Percentiles rank a stretch among this genome's conserved stretches.
phyloP scores from a whole-genome alignment of 2,888 invertebrate species.

The Fissipunctia ypsillon region DNA sequence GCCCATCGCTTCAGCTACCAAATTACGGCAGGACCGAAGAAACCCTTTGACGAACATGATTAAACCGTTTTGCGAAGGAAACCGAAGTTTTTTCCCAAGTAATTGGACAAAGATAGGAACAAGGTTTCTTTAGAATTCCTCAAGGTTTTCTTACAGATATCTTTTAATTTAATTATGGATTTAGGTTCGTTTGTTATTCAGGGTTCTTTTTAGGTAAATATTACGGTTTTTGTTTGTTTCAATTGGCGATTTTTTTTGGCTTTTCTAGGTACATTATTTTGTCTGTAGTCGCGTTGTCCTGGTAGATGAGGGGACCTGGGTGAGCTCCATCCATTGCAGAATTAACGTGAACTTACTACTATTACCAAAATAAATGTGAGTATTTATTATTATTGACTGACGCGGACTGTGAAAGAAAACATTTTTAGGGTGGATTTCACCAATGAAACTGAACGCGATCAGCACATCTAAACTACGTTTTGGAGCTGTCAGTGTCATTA shows the following conservation, averaged over 20 bases:
- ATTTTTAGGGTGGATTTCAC: too few species aligned
- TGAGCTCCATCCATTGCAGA: too few species aligned
- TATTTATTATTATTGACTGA: too few species aligned
- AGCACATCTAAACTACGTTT: too few species aligned
- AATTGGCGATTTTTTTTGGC: background rate
- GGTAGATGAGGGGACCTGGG: background rate
- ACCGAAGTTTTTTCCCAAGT: slow-evolving; percentile 65
- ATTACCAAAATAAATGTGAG: too few species aligned
- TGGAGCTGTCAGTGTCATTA: too few species aligned
- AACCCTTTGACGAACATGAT: slow-evolving; percentile 74
- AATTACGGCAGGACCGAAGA: slow-evolving; percentile 47
- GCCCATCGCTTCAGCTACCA: slow-evolving; percentile 48
- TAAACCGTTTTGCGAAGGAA: slow-evolving; percentile 69
- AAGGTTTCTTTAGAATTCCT: slow-evolving; percentile 49
- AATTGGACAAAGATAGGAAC: slow-evolving; percentile 68
- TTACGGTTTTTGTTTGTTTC: background rate
- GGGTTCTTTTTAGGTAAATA: slow-evolving; percentile 17
- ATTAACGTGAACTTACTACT: too few species aligned
- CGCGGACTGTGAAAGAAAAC: too few species aligned
- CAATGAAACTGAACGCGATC: too few species aligned
- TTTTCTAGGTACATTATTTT: background rate
- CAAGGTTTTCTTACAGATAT: slow-evolving; percentile 49
- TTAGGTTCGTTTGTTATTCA: slow-evolving; percentile 21
- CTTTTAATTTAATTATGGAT: slow-evolving; percentile 56
- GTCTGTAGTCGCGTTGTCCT: background rate